Evolutionary conservation across 2,888 invertebrate genomes (phyloP).

Genomic region (Lamellibrachia columna): DNA sequence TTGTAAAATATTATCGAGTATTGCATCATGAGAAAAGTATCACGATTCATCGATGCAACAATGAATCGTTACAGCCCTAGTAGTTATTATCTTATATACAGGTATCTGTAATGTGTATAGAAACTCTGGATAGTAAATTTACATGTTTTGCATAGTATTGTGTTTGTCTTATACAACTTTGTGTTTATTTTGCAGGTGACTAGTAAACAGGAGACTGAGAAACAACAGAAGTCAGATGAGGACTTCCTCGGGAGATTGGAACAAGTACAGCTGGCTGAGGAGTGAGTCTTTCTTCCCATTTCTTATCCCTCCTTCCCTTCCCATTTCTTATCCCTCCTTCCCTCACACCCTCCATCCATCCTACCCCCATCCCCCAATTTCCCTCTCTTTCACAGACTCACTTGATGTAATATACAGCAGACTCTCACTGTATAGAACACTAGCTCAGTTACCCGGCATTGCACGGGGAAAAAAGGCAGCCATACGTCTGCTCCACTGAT

Average conservation of each 20-base stretch:
- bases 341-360: not conserved
- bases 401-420: too few relatives aligned
- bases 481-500: too few relatives aligned
- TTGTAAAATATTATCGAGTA: too few relatives aligned
- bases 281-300: constrained; percentile 52
- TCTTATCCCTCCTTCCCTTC: not conserved
- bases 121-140: too few relatives aligned
- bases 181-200: constrained; percentile 52
- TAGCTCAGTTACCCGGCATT: too few relatives aligned
- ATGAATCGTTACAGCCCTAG: too few relatives aligned
- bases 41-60: too few relatives aligned
- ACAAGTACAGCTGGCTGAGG: constrained; percentile 65
- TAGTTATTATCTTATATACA: too few relatives aligned
- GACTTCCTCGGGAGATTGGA: constrained; percentile 63
- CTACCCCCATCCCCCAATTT: not conserved
- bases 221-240: constrained; percentile 57
- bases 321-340: not conserved
- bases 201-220: constrained; percentile 48
- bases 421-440: too few relatives aligned
- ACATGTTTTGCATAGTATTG: not conserved
- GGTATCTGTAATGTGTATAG: too few relatives aligned
- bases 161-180: not conserved
- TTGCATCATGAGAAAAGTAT: too few relatives aligned
- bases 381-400: not conserved
- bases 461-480: too few relatives aligned